These are phyloP conservation scores for Mungos mungo DNA, from an alignment of 2,113 vertebrate species.

Conservation along the genomic window DNA sequence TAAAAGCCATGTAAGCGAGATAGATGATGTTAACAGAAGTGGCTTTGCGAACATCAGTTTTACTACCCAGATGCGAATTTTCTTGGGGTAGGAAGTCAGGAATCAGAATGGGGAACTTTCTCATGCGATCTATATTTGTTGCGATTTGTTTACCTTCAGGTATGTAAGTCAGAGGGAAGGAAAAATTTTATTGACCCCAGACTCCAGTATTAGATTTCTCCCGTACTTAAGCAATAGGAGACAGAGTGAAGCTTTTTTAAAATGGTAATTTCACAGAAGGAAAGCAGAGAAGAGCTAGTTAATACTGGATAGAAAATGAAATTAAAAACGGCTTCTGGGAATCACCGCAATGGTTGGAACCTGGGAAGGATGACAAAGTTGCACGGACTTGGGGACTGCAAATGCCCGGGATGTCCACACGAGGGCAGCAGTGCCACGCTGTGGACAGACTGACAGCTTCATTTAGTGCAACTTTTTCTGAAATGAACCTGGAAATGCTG, in stretches of 20 bases:
- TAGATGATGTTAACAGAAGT: not conserved
- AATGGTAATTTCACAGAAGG: not conserved
- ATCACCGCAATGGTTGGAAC: not conserved
- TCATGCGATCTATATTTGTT: not conserved
- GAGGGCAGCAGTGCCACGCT: slow-evolving; percentile 3
- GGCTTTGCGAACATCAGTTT: not conserved
- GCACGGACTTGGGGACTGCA: not conserved
- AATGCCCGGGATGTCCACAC: not conserved
- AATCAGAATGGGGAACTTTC: not conserved
- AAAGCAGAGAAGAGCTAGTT: not conserved
- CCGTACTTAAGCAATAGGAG: not conserved
- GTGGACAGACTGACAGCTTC: not conserved
- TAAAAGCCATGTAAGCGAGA: not conserved
- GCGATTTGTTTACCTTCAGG: not conserved
- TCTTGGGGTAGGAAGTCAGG: not conserved
- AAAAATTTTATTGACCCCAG: not conserved
- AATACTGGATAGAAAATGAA: not conserved
- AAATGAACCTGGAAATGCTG: not conserved
- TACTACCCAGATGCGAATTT: not conserved
- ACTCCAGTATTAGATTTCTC: not conserved
- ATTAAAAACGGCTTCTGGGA: not conserved
- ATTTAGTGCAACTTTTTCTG: not conserved
- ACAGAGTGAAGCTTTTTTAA: not conserved
- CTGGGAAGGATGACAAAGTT: not conserved
- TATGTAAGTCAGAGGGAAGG: not conserved